Base-by-base conservation (phyloP, 2,888 invertebrate species). In the Ariolimax columbianus region DNA sequence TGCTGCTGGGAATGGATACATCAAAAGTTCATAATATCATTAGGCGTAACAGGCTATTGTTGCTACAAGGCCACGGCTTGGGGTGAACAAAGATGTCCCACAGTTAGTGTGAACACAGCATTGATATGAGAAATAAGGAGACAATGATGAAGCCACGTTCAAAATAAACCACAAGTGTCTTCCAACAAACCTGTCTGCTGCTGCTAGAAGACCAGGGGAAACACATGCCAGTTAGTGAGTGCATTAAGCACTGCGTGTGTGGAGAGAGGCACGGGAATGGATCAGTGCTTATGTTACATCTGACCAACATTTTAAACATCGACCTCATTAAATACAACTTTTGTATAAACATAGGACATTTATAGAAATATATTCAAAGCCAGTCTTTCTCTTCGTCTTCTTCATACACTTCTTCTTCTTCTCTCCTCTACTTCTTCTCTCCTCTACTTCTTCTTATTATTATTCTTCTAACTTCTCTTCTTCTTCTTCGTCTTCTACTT, bases 211-310 rank as follows among this genome's bases (percentile, higher is more conserved):
- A 77, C 83, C 83, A 83, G 40, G 90, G 89, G 63, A 91, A 89
- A 85, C 91, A 91, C 90, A 90, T 90, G 84, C 90, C 91, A 68
- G 90, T 88, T 84, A 91, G 86, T 66, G 90, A 86, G 75, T 90
- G 90, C 88, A 90, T 88, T 86, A 90, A 87, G 88, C 90, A 91
- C 91, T 91, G 89, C 47, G 82, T 33, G 75, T 73, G 47, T 51
- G 75, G 33, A 51, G 19, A 51, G 30, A 75, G 33, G 75, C 19
- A 75, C 47, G n/a, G 11, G 47, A 17, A 75, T 75, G 11, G 30
- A 43, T 72, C 26, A 40, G 40, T 43, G 7, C 2, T 3, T 19
- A 9, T 47, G 47, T 6, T 47, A 47, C n/a, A n/a, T n/a, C n/a
- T n/a, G n/a, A n/a, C n/a, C n/a, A n/a, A n/a, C n/a, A n/a, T n/a